phyloP scores from a whole-genome alignment of 2,888 invertebrate species.

The Ormyrus nitidulus region DNA sequence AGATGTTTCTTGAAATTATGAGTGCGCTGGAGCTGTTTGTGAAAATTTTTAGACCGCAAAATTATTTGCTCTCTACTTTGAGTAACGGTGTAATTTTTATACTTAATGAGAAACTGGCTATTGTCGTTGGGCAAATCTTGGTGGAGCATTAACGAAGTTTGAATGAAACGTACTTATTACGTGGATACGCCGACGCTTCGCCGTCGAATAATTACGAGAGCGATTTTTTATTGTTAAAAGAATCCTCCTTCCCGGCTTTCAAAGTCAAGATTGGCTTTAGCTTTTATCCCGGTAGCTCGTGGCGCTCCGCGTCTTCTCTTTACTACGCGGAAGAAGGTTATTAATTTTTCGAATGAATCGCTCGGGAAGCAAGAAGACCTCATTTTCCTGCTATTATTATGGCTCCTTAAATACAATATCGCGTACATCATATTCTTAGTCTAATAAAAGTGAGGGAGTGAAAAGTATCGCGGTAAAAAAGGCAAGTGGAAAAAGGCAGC shows the following conservation, averaged over 20 bases:
- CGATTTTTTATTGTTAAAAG: not conserved
- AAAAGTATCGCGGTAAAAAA: not conserved
- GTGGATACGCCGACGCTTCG: not conserved
- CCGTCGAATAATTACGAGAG: slow-evolving; percentile 2
- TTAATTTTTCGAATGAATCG: slow-evolving; percentile 41
- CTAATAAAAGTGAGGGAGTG: slow-evolving; percentile 27
- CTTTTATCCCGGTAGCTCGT: slow-evolving; percentile 15
- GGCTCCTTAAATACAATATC: slow-evolving; percentile 33
- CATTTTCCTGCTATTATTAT: slow-evolving; percentile 18
- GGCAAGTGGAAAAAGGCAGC: no score
- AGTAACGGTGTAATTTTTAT: no score
- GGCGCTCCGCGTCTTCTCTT: not conserved
- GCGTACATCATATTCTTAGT: slow-evolving; percentile 18
- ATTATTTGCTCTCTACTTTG: no score
- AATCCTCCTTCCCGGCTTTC: not conserved
- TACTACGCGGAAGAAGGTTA: slow-evolving; percentile 13
- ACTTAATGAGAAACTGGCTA: no score
- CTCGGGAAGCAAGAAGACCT: slow-evolving; percentile 1
- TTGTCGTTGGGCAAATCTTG: no score
- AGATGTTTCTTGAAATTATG: no score
- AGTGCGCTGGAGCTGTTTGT: no score
- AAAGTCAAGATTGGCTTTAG: slow-evolving; percentile 9
- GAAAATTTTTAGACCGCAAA: no score
- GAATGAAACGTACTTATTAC: no score
- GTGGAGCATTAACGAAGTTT: no score